A percentile compares a stretch with the other conserved stretches of the same genome.
These are phyloP conservation scores for Alectoris magna DNA, from an alignment of 2,797 vertebrate species.

Conservation along the genomic window DNA sequence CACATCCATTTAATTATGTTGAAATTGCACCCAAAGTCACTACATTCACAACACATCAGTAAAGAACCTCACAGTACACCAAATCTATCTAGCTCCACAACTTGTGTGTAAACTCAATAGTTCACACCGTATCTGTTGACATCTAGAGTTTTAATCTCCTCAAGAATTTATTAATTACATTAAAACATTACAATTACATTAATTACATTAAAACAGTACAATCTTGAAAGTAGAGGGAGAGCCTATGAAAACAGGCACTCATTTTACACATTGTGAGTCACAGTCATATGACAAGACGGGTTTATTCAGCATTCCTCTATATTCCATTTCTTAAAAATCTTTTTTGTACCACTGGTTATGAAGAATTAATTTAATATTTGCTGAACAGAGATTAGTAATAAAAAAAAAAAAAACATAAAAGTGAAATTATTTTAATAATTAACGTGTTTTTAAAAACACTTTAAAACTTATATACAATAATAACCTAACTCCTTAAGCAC, in stretches of 20 bases:
- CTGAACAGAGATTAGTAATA: neutral
- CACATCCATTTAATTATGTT: neutral
- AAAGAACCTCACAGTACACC: neutral
- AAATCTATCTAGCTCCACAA: neutral
- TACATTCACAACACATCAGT: neutral
- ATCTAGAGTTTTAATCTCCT: neutral
- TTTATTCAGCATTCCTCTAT: neutral
- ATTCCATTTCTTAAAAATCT: neutral
- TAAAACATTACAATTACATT: neutral
- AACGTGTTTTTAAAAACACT: neutral
- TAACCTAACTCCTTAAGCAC: neutral
- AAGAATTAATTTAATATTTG: neutral
- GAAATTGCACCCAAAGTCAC: conserved; percentile 6
- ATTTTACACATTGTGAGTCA: neutral
- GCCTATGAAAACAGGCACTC: neutral
- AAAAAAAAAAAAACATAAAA: neutral
- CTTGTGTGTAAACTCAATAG: neutral
- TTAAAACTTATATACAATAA: neutral
- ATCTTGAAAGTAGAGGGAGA: neutral
- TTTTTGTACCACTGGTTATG: neutral
- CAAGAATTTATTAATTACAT: neutral
- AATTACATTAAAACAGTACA: conserved; percentile 1
- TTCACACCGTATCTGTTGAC: neutral
- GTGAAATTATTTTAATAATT: neutral
- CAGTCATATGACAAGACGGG: neutral